phyloP scores from a whole-genome alignment of 2,797 vertebrate genomes.

The Falco naumanni region DNA sequence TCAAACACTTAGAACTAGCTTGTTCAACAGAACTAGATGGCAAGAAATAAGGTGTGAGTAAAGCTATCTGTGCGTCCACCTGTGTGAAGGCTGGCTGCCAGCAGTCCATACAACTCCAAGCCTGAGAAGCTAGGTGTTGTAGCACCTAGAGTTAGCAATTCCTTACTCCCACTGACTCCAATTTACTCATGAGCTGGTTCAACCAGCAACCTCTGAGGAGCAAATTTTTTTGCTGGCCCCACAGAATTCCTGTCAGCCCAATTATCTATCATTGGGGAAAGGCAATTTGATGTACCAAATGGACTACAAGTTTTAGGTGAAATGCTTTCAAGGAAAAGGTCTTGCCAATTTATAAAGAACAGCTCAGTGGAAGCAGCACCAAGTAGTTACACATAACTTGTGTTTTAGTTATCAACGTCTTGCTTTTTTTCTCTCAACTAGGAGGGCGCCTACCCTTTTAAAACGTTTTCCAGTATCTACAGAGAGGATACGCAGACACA shows the following conservation, averaged over 20 bases:
- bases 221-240: background rate
- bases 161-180: background rate
- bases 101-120: background rate
- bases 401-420: background rate
- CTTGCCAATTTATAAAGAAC: background rate
- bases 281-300: background rate
- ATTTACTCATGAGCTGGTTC: background rate
- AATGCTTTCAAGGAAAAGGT: background rate
- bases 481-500: background rate
- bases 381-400: too few species aligned
- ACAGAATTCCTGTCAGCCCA: background rate
- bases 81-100: background rate
- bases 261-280: background rate
- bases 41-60: background rate
- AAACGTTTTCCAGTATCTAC: background rate
- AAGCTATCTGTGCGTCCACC: fast-evolving
- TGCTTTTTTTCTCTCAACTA: background rate
- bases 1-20: background rate
- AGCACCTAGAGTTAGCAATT: background rate
- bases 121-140: background rate
- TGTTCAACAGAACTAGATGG: background rate
- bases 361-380: background rate
- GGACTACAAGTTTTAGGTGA: background rate
- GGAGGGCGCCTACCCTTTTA: background rate
- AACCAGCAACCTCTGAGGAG: background rate